These are phyloP conservation scores for Syngnathoides biaculeatus DNA, from an alignment of 2,113 vertebrate species.

Conservation along the genomic window DNA sequence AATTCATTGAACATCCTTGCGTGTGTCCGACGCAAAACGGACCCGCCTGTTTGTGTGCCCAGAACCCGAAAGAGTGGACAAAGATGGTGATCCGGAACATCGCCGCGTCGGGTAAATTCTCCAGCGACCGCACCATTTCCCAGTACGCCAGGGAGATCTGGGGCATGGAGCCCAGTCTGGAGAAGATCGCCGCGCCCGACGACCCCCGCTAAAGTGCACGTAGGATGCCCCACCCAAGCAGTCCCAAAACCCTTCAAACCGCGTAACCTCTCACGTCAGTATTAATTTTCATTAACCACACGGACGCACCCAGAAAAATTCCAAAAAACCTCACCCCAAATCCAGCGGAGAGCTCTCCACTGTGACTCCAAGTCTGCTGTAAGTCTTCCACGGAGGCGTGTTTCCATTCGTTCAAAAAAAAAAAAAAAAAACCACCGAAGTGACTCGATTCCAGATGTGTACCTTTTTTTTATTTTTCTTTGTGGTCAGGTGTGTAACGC, in stretches of 20 bases:
- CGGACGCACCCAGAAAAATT: background rate
- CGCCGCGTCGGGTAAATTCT: conserved; percentile 86
- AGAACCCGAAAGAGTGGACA: conserved; percentile 89
- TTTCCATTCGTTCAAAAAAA: background rate
- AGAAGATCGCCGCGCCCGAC: conserved; percentile 82
- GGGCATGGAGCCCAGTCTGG: conserved; percentile 81
- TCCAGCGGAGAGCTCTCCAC: background rate
- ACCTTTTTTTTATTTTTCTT: conserved; percentile 1
- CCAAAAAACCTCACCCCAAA: background rate
- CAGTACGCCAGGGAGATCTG: conserved; percentile 89
- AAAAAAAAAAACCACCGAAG: too few species aligned
- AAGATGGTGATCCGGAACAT: conserved; percentile 88
- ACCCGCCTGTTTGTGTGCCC: background rate
- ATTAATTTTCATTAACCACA: background rate
- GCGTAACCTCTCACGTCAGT: conserved; percentile 13
- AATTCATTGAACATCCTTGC: too few species aligned
- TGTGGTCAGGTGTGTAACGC: background rate
- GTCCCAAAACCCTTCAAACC: too few species aligned
- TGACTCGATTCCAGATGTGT: conserved; percentile 8
- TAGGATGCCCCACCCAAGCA: background rate
- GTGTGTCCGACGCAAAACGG: too few species aligned
- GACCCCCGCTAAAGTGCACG: conserved; percentile 56
- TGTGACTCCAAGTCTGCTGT: background rate
- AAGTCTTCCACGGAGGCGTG: background rate
- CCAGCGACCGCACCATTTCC: conserved; percentile 87